Base-by-base conservation (phyloP, 2,113 vertebrate genomes). In the Callopanchax toddi region DNA sequence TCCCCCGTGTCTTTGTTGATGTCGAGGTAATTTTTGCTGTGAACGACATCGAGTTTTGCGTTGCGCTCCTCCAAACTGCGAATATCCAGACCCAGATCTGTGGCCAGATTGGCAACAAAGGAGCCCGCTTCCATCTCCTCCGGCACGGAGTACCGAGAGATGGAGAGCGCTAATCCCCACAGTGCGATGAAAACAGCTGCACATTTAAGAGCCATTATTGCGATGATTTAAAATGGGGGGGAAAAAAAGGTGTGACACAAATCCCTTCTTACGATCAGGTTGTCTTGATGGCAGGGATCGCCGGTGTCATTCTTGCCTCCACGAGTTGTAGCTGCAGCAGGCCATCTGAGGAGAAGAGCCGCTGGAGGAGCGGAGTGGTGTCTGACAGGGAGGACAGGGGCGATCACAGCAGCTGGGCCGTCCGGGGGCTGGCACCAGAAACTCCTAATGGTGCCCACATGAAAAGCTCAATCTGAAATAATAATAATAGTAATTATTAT, bases 81-180 rank as follows among this genome's bases (percentile, higher is more conserved):
- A 20, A 89, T 66, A 55, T 92, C 89, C 58, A 93, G 73, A 70
- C 85, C 88, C 75, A 93, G 59, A 89, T 93, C 92, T 11, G 87
- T 81, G 17, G 92, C 91, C 50, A 93, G 81, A 63, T 93, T 92
- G 40, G 92, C 90, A 48, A 93, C 87, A 86, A 92, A 86, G 49
- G 91, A 89, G 23, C 92, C 91, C 58, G 84, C 90, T 64, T 92
- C 84, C 83, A 92, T 91, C 78, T 93, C 92, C 76, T 93, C 92
- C 34, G 92, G 90, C 56, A 93, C 87, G 22, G 92, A 93, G 84
- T 93, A 93, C 8, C 92, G 89, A 18, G 81, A 91, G 62, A 93
- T 88, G 54, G 85, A 85, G 20, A 85, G 84, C 60, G 81, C 83
- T 15, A 60, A 70, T 49, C 81, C 79, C 86, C 91, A 93, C n/a